Evolutionary conservation across 2,113 vertebrate genomes (phyloP), one percentile per base, ranked within the genome.

Genomic region (Sylvilagus bachmani): DNA sequence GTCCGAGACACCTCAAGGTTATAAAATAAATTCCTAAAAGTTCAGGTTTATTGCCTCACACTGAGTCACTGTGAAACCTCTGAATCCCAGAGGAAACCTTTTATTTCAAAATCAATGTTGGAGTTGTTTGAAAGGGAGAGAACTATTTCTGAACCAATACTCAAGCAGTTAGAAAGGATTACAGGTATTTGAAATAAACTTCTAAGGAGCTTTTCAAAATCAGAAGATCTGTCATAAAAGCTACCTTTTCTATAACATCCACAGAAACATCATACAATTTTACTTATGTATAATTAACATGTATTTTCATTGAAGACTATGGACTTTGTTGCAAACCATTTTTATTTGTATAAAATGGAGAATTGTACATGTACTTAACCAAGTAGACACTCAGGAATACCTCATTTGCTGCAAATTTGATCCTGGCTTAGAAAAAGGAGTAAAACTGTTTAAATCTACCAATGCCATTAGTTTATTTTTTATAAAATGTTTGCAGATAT

Each of bases 41-140:
- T 93, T 92, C 92, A 95, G 73, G 44, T 88, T 97, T 97, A 96
- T 95, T 85, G n/a, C 86, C 94, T 95, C 82, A 36, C 67, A 89
- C n/a, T 24, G 89, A 86, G 74, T 92, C 95, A 92, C 94, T 97
- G 82, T 93, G 86, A 97, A 96, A 92, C 70, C 89, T 92, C 67
- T 86, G 70, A 86, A 80, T 96, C 86, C 89, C 61, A 89, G 2
- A 38, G 86, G 86, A 88, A 93, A 83, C 0, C 83, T 90, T 95
- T 97, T 97, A 97, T 97, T 96, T 97, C 95, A 95, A 95, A 97
- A 95, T 97, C 93, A 55, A 95, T 97, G 58, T 74, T 77, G 29
- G 74, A 91, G 90, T 89, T 84, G 53, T 96, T 95, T 97, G 94
- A 94, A 86, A 85, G 83, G 69, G 88, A 53, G 25, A 86, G 88